Evolutionary conservation across 2,888 invertebrate genomes (phyloP).

Genomic region (Vanessa cardui): DNA sequence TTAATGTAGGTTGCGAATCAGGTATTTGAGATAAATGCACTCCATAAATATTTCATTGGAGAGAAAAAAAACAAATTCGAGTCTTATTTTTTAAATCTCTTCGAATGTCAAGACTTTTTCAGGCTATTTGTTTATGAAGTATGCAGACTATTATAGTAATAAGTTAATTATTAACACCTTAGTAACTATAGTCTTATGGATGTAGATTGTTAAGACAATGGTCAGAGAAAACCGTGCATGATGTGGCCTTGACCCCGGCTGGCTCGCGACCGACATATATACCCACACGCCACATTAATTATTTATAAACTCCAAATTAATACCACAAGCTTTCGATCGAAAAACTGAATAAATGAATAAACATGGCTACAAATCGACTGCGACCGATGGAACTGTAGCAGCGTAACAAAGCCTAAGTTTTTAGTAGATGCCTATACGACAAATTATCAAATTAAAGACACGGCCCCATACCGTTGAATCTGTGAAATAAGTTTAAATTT

Average conservation of each 20-base stretch:
- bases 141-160: no score
- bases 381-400: conserved; percentile 46
- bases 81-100: no score
- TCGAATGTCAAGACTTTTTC: no score
- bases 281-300: conserved; percentile 64
- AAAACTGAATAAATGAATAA: conserved; percentile 74
- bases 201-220: conserved; percentile 19
- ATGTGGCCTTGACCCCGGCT: conserved; percentile 66
- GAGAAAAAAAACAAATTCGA: conserved; percentile 1
- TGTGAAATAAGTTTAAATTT: no score
- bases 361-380: conserved; percentile 68
- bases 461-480: background rate
- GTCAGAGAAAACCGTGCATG: conserved; percentile 51
- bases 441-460: background rate
- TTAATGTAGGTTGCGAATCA: conserved; percentile 25
- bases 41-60: conserved; percentile 25
- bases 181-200: background rate
- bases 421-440: conserved; percentile 26
- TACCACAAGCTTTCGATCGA: conserved; percentile 69
- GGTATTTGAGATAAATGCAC: conserved; percentile 30
- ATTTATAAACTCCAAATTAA: conserved; percentile 78
- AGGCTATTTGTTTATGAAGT: no score
- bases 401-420: conserved; percentile 43
- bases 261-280: conserved; percentile 51
- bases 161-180: background rate